phyloP scores from a whole-genome alignment of 1,140 invertebrate species.

The Pseudoatta argentina region DNA sequence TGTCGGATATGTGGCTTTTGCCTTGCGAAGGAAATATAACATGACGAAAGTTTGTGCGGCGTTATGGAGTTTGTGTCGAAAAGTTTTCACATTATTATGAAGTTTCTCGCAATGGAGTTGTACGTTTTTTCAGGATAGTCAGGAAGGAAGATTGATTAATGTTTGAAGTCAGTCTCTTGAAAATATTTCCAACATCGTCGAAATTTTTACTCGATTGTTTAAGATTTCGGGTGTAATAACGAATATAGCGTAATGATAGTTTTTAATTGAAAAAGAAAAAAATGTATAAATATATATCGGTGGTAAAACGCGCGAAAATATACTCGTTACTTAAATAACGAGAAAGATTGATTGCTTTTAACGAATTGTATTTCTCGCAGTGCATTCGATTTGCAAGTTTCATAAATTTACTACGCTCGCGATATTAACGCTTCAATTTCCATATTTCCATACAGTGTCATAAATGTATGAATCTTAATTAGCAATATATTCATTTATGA shows the following conservation, averaged over 20 bases:
- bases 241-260: slow-evolving; percentile 27
- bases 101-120: slow-evolving; percentile 48
- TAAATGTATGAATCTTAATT: slow-evolving; percentile 45
- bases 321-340: not conserved
- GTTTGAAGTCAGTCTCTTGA: slow-evolving; percentile 28
- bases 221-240: not conserved
- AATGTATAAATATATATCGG: not conserved
- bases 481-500: slow-evolving; percentile 15
- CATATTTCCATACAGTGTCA: slow-evolving; percentile 15
- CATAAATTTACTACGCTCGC: slow-evolving; percentile 29
- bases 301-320: not conserved
- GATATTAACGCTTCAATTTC: slow-evolving; percentile 43
- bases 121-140: slow-evolving; percentile 41
- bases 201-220: slow-evolving; percentile 36
- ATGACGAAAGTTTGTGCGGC: slow-evolving; percentile 30
- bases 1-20: slow-evolving; percentile 30
- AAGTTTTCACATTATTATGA: slow-evolving; percentile 55
- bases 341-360: not conserved
- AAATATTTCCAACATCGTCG: slow-evolving; percentile 36
- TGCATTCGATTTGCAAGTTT: slow-evolving; percentile 11
- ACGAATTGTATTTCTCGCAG: not conserved
- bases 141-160: slow-evolving; percentile 44
- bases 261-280: slow-evolving; percentile 28
- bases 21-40: slow-evolving; percentile 40
- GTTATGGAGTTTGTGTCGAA: slow-evolving; percentile 42